These are phyloP conservation scores for Fulmarus glacialis DNA, from an alignment of 2,113 vertebrate species.

Conservation along the genomic window DNA sequence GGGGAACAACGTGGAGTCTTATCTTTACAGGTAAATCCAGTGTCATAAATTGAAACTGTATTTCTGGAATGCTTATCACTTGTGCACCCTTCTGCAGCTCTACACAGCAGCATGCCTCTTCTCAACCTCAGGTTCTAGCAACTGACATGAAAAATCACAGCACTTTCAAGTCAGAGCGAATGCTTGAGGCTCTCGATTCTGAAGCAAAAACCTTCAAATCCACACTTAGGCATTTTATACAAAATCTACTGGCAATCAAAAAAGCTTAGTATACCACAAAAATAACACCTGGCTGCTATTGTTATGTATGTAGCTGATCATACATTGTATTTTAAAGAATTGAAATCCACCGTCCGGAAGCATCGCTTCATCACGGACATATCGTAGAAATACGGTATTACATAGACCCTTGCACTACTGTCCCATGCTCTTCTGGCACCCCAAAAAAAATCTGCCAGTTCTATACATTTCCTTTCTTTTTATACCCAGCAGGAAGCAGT, in stretches of 20 bases:
- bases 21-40: background rate
- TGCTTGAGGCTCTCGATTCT: background rate
- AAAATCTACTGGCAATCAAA: background rate
- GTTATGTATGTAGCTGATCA: background rate
- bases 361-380: background rate
- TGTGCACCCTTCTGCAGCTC: background rate
- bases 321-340: background rate
- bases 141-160: background rate
- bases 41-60: background rate
- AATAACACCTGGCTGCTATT: background rate
- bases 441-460: background rate
- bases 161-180: background rate
- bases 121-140: background rate
- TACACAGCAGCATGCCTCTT: background rate
- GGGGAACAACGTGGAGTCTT: rapidly evolving
- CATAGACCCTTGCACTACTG: background rate
- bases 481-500: background rate
- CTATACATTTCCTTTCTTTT: background rate
- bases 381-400: background rate
- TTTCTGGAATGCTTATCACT: background rate
- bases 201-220: background rate
- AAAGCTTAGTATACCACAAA: background rate
- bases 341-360: background rate
- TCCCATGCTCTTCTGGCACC: background rate
- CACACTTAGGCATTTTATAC: background rate